A percentile compares a stretch with the other conserved stretches of the same genome.
Conservation (phyloP, 2,888 invertebrate genomes). For the Melitaea athalia region DNA sequence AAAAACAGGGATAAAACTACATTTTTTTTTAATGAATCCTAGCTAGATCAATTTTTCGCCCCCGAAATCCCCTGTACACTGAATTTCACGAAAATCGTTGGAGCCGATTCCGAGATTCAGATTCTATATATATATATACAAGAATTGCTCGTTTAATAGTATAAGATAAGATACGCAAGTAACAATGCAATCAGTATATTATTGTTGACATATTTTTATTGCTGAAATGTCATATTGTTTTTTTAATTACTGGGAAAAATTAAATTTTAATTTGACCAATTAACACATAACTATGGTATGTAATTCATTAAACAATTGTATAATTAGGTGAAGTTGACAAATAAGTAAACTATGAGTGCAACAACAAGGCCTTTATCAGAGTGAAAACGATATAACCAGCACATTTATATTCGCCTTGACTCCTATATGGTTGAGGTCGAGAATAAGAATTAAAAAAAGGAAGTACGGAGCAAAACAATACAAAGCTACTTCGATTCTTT, state of each 20-base stretch:
- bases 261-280: not conserved
- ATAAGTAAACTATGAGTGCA: slow-evolving; percentile 66
- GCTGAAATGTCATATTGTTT: not conserved
- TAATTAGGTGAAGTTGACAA: slow-evolving; percentile 51
- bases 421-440: slow-evolving; percentile 57
- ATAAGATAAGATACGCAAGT: too few species aligned
- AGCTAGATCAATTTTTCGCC: too few species aligned
- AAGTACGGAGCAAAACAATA: slow-evolving; percentile 49
- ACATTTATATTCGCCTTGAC: slow-evolving; percentile 70
- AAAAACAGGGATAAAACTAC: too few species aligned
- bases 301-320: slow-evolving; percentile 14
- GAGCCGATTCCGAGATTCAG: too few species aligned
- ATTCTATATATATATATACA: too few species aligned
- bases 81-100: too few species aligned
- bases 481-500: slow-evolving; percentile 16
- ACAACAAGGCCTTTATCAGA: slow-evolving; percentile 66
- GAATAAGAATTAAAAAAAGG: slow-evolving; percentile 57
- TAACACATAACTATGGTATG: slow-evolving; percentile 1
- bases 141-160: too few species aligned
- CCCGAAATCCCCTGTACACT: too few species aligned
- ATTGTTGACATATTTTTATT: slow-evolving; percentile 2
- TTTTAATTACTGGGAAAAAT: not conserved
- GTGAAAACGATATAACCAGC: slow-evolving; percentile 58
- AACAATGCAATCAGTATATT: not conserved
- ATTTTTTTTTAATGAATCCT: too few species aligned